Base-by-base conservation (phyloP, 2,888 invertebrate genomes). In the Sabatieria punctata region DNA sequence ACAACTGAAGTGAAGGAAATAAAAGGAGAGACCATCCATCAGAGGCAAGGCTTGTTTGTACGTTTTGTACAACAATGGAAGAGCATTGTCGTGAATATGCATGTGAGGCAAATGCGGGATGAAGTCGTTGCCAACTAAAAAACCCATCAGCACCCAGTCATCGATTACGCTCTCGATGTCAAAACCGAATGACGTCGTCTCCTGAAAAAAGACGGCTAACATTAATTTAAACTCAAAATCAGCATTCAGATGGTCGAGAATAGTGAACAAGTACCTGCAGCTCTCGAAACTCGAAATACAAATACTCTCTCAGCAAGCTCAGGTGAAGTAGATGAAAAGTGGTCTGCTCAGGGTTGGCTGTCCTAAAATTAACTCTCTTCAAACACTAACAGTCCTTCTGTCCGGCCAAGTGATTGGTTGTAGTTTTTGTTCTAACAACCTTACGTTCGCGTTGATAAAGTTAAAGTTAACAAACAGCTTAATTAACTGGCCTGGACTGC, bases 141-240 rank as follows among this genome's bases (percentile, higher is more conserved):
- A 93, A 1, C 89, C 86, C 86, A 95, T 86, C 19, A 95, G 68
- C 25, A 95, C 81, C 93, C 95, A 97, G 67, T 97, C 95, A 64
- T 97, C 95, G 24, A 95, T 85, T 45, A 97, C 77, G 53, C 79
- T 78, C 63, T 93, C 88, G 56, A 91, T 73, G 65, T 89, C 80
- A 66, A 77, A 91, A 1, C 71, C 67, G 66, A 91, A 85, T 0
- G 76, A 70, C 6, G 85, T 62, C 23, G 53, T 54, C 6, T 55
- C 55, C 66, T 68, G 55, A 25, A 57, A 49, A 18, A 39, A 37
- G 30, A n/a, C n/a, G n/a, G n/a, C n/a, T n/a, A n/a, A n/a, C n/a
- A n/a, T n/a, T n/a, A n/a, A n/a, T n/a, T n/a, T n/a, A n/a, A n/a
- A n/a, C n/a, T n/a, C n/a, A n/a, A n/a, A n/a, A n/a, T n/a, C n/a